Conservation (phyloP, 2,113 vertebrate genomes). For the Mystacornis crossleyi region DNA sequence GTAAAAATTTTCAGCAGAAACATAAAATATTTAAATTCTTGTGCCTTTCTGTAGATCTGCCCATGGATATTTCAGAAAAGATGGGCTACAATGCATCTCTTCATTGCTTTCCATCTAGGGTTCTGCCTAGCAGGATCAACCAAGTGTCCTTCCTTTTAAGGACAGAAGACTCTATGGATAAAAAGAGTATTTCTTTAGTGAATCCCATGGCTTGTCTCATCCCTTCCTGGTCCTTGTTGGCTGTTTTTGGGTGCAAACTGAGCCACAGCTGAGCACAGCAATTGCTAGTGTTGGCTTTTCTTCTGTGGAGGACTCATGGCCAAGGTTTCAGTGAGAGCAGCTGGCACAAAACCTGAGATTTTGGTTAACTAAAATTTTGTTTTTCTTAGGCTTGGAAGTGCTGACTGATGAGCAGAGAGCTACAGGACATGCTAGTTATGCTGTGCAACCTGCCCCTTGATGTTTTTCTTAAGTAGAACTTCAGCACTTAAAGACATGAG, state of each 20-base stretch:
- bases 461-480: neutral
- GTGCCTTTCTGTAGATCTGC: neutral
- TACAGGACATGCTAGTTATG: neutral
- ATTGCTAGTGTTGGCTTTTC: neutral
- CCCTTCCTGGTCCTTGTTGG: neutral
- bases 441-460: neutral
- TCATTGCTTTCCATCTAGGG: neutral
- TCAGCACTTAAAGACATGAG: neutral
- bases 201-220: neutral
- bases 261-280: neutral
- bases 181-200: neutral
- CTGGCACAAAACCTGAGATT: neutral
- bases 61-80: neutral
- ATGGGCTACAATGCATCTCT: neutral
- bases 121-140: neutral
- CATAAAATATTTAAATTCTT: neutral
- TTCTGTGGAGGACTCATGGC: neutral
- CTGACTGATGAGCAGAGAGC: neutral
- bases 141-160: neutral
- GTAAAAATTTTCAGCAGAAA: neutral
- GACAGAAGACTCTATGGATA: neutral
- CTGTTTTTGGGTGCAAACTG: neutral
- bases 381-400: neutral
- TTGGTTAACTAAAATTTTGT: neutral
- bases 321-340: neutral